Base-by-base conservation (phyloP, 2,797 vertebrate genomes). In the Australoheros facetus region DNA sequence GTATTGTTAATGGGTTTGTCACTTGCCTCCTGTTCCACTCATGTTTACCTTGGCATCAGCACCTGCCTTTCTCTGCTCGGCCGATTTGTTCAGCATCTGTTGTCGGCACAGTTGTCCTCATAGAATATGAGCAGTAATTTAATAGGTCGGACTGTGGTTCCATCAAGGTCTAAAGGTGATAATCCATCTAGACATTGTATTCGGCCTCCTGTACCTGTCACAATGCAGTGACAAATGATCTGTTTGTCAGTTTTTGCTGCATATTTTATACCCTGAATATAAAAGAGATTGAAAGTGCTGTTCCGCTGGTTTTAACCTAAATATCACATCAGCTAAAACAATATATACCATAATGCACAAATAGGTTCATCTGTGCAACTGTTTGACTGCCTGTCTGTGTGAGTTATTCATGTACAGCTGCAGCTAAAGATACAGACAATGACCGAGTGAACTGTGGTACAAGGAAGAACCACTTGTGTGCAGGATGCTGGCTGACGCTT, bases 391-490 rank as follows among this genome's bases (percentile, higher is more conserved):
- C 58, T 77, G 73, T 71, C 71, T 32, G 53, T 1, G 6, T 66
- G 70, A 69, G 55, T 80, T 80, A 71, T 73, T 45, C 45, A 6
- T 26, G 56, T 17, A 13, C 19, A 81, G 51, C 56, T 51, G 2
- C 2, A 37, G 34, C 9, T 10, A 37, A 37, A 37, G 62, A 73
- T 60, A 12, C 39, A 53, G n/a, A 84, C 62, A 75, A 39, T 78
- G 77, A 56, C 37, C 19, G 21, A 16, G 3, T 48, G 75, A 62
- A 28, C 59, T 14, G 51, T 21, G 73, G 42, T 56, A 34, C 7
- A 56, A 88, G 89, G 90, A 94, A 89, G 90, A 88, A 76, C 64
- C 84, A 88, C 93, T 93, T 90, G 81, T 72, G 78, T 17, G 53
- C 87, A 83, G 90, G 87, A 90, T 66, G 39, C 55, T 3, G 42